These are phyloP conservation scores for Gymnothorax javanicus DNA, from an alignment of 2,797 vertebrate genomes.

Conservation along the genomic window DNA sequence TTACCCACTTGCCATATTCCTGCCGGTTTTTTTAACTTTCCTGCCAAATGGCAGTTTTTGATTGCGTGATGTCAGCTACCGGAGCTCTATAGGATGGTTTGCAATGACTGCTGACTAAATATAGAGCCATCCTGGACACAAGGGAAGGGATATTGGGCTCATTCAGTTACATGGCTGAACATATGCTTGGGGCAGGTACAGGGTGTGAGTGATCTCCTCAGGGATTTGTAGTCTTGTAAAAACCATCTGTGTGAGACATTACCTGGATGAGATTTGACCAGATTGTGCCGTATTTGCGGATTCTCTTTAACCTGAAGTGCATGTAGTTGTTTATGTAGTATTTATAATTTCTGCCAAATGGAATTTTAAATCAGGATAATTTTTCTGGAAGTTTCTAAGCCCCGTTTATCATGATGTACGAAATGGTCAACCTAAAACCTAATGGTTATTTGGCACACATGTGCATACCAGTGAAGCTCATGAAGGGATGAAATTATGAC, in stretches of 20 bases:
- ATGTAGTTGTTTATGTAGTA: background rate
- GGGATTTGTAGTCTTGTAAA: constrained; percentile 13
- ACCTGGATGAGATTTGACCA: background rate
- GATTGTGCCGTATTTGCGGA: background rate
- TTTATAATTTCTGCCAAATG: background rate
- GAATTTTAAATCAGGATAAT: background rate
- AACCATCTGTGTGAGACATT: background rate
- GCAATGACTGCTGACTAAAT: constrained; percentile 18
- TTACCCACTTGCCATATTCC: too few species aligned
- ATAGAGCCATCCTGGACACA: background rate
- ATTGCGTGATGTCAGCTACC: too few species aligned
- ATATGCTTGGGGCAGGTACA: constrained; percentile 20
- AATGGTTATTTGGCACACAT: background rate
- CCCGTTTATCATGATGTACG: background rate
- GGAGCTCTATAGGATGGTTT: background rate
- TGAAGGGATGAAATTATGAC: background rate
- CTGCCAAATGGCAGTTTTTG: too few species aligned
- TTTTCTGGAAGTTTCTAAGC: background rate
- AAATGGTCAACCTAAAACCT: background rate
- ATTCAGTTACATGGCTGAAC: constrained; percentile 20
- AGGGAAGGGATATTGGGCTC: background rate
- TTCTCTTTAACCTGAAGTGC: background rate
- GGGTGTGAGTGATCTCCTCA: background rate
- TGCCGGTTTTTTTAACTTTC: too few species aligned
- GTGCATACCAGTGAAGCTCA: background rate